These are phyloP conservation scores for Acrobasis suavella DNA, from an alignment of 2,888 invertebrate species.

Conservation along the genomic window DNA sequence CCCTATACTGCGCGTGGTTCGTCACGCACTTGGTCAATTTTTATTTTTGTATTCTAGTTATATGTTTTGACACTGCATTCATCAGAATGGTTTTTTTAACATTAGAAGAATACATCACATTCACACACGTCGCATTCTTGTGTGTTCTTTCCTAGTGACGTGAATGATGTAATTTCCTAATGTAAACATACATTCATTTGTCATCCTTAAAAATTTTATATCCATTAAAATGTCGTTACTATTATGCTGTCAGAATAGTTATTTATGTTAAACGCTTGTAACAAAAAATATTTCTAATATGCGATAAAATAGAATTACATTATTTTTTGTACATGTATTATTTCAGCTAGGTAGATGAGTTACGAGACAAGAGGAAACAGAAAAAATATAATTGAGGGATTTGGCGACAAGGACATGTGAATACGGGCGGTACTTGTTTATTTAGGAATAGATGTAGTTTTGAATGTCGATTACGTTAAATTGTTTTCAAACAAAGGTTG, in stretches of 20 bases:
- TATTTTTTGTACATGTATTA: conserved; percentile 35
- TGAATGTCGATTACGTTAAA: too few relatives aligned
- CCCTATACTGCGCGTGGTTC: too few relatives aligned
- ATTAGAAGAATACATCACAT: background rate
- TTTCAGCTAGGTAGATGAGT: conserved; percentile 22
- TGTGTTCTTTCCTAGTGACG: conserved; percentile 1
- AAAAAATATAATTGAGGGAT: conserved; percentile 6
- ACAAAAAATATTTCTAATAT: conserved; percentile 46
- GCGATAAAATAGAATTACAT: conserved; percentile 44
- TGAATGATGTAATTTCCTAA: conserved; percentile 38
- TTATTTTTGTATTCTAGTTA: too few relatives aligned
- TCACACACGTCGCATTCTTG: background rate
- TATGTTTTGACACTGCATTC: too few relatives aligned
- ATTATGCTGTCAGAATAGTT: conserved; percentile 33
- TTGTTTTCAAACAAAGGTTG: too few relatives aligned
- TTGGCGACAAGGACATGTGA: conserved; percentile 14
- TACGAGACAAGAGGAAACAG: background rate
- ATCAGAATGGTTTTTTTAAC: too few relatives aligned
- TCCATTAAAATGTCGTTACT: conserved; percentile 62
- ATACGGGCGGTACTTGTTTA: background rate
- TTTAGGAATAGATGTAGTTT: background rate
- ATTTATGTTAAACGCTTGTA: conserved; percentile 43
- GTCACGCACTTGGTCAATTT: too few relatives aligned
- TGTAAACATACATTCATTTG: conserved; percentile 40
- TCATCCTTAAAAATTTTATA: conserved; percentile 40